A percentile compares a stretch with the other conserved stretches of the same genome.
phyloP scores from a whole-genome alignment of 2,888 invertebrate genomes.

The Latheticus oryzae region DNA sequence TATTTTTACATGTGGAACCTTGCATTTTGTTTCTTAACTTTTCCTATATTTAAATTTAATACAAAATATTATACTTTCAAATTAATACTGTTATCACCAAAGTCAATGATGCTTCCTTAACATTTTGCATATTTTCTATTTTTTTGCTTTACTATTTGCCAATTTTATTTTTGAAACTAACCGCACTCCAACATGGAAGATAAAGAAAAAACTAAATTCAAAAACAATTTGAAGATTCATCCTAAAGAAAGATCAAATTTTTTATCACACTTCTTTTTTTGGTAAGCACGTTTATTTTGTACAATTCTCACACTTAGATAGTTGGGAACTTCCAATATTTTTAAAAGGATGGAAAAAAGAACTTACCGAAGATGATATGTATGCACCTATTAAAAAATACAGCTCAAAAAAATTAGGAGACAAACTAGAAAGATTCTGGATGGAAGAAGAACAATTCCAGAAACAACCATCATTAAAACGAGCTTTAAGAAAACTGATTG shows the following conservation, averaged over 20 bases:
- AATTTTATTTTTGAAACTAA: too few relatives aligned
- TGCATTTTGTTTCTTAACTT: too few relatives aligned
- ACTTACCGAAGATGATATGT: slow-evolving; percentile 67
- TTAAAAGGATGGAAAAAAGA: slow-evolving; percentile 66
- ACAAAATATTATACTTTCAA: too few relatives aligned
- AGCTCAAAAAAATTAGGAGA: slow-evolving; percentile 64
- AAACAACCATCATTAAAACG: slow-evolving; percentile 51
- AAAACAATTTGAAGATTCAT: slow-evolving; percentile 40
- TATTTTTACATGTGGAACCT: too few relatives aligned
- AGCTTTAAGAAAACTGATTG: slow-evolving; percentile 56
- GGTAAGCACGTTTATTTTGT: slow-evolving; percentile 50
- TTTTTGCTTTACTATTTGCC: too few relatives aligned
- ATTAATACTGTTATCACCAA: too few relatives aligned
- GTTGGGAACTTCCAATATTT: slow-evolving; percentile 68
- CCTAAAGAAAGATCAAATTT: slow-evolving; percentile 51
- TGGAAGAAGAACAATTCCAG: slow-evolving; percentile 51
- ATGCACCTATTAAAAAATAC: slow-evolving; percentile 65
- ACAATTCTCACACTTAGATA: slow-evolving; percentile 44
- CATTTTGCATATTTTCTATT: too few relatives aligned
- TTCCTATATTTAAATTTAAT: too few relatives aligned
- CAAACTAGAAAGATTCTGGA: slow-evolving; percentile 61
- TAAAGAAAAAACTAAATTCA: slow-evolving; percentile 12
- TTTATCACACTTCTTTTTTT: slow-evolving; percentile 53
- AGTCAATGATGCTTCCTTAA: too few relatives aligned
- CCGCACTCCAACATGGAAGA: too few relatives aligned